Evolutionary conservation across 2,797 vertebrate species (phyloP), one percentile per base, ranked within the genome.

Genomic region (Xiphophorus birchmanni): DNA sequence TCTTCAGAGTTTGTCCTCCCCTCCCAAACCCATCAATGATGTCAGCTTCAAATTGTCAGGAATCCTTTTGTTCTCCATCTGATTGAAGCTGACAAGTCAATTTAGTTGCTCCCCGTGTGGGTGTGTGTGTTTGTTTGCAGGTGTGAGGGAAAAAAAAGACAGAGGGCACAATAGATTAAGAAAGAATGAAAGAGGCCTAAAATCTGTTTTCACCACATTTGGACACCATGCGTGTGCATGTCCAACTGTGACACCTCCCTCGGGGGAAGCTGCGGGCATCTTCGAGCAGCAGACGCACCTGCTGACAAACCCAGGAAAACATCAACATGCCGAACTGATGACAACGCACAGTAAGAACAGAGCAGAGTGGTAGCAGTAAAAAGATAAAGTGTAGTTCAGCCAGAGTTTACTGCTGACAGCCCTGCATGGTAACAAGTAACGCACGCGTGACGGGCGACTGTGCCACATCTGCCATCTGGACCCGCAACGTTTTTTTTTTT

Each of bases 61-160:
- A 92, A 93, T 91, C 88, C 92, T 93, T 95, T 94, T 95, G 93
- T 95, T 95, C 92, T 87, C 87, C 75, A 50, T 91, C 90, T 94
- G 91, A 95, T 94, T 93, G 94, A 94, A 95, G 93, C 91, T 93
- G 94, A 95, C 95, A 95, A 93, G 92, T 95, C 93, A 94, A 95
- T 96, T 96, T 94, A 93, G 92, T 90, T 87, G 69, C 81, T 76
- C 76, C 82, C 82, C 86, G 85, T 84, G 58, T 92, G 80, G 87
- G 73, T 82, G 65, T 84, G 65, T 79, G 15, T 84, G 60, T 32
- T n/a, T 74, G 82, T 85, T 77, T 80, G 74, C 77, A 77, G 65
- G 74, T 58, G 52, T 84, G 87, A 81, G 81, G 12, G 12, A 15
- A 79, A 83, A 90, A 86, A 86, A 42, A 78, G 65, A 79, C 52